A percentile compares a stretch with the other conserved stretches of the same genome.
Conservation (phyloP, 2,113 vertebrate species). For the Catharus fuscescens region DNA sequence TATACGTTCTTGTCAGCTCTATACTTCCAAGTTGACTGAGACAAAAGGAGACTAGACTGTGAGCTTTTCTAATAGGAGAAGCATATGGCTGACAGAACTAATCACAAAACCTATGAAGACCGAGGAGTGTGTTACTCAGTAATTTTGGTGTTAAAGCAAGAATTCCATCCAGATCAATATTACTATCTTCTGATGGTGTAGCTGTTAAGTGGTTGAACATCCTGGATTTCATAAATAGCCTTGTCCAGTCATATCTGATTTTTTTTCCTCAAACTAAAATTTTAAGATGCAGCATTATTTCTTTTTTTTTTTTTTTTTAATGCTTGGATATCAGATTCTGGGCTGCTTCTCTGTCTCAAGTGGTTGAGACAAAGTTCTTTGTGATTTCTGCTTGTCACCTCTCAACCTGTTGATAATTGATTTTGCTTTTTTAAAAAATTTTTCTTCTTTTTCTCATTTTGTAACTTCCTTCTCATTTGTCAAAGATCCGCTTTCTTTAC, state of each 20-base stretch:
- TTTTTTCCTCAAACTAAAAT: background rate
- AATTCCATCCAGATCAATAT: background rate
- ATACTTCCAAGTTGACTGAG: background rate
- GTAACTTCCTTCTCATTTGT: background rate
- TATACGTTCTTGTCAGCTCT: background rate
- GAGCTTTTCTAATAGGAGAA: background rate
- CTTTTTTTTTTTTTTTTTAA: background rate
- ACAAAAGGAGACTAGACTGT: background rate
- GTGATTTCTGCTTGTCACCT: background rate
- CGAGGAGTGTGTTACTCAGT: background rate
- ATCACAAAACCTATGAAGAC: background rate
- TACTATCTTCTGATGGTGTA: background rate
- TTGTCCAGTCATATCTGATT: background rate
- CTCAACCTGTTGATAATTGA: background rate
- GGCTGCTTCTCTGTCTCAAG: background rate
- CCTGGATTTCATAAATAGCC: background rate
- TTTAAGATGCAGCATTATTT: background rate
- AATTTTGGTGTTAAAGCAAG: background rate
- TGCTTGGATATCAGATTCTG: background rate
- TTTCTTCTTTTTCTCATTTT: background rate
- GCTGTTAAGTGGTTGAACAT: background rate
- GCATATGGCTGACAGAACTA: background rate
- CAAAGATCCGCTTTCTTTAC: background rate
- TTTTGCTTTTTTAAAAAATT: background rate
- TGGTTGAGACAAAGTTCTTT: background rate